Evolutionary conservation across 2,888 invertebrate genomes (phyloP).

Genomic region (Germaria angustata): DNA sequence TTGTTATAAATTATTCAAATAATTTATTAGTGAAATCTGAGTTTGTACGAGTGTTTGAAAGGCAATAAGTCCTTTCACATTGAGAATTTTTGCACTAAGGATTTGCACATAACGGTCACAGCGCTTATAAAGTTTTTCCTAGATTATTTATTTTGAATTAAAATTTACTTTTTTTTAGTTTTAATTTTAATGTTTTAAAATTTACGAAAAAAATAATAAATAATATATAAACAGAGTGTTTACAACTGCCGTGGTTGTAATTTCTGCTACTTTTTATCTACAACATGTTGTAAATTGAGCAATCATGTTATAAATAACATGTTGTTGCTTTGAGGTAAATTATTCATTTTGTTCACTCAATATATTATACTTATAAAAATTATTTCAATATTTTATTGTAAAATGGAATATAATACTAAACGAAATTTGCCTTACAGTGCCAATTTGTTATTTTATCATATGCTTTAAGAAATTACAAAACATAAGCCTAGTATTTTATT

Average conservation of each 20-base stretch:
- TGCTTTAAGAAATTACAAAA: background rate
- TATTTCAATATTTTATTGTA: background rate
- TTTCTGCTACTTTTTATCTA: background rate
- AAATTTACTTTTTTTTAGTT: too few relatives aligned
- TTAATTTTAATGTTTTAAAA: too few relatives aligned
- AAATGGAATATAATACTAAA: slow-evolving; percentile 1
- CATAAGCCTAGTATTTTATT: background rate
- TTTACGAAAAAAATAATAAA: too few relatives aligned
- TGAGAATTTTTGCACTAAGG: too few relatives aligned
- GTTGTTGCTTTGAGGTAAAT: background rate
- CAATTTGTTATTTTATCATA: background rate
- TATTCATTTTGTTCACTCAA: background rate
- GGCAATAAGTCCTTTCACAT: too few relatives aligned
- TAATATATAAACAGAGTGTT: background rate
- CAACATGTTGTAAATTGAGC: too few relatives aligned
- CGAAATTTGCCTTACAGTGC: slow-evolving; percentile 4
- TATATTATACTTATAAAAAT: background rate
- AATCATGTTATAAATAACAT: background rate
- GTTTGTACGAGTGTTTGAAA: too few relatives aligned
- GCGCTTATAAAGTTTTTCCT: too few relatives aligned
- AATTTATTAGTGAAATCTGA: too few relatives aligned
- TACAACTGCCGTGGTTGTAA: background rate
- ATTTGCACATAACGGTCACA: too few relatives aligned
- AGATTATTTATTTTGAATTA: too few relatives aligned
- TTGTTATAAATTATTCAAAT: too few relatives aligned